Base-by-base conservation (phyloP, 2,888 invertebrate species). In the Caenorhabditis virilis region DNA sequence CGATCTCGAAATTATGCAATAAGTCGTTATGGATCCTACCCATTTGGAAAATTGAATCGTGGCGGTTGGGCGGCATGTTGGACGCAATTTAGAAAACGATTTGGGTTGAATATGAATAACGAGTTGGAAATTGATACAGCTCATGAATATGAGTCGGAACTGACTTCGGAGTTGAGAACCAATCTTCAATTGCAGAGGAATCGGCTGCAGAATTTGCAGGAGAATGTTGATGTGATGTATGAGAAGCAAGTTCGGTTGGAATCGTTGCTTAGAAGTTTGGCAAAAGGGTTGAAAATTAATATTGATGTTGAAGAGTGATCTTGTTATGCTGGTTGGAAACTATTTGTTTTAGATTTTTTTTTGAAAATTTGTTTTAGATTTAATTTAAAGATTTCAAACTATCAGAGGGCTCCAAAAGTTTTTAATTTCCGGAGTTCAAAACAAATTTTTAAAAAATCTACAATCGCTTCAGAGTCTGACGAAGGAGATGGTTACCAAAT, bases 181-280 rank as follows among this genome's bases (percentile, higher is more conserved):
- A 61, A 54, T 20, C 48, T 70, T 2, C 49, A 49, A 25, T 18
- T 50, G 2, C 73, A 73, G 41, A 27, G 47, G 20, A 55, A 50
- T 16, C 62, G 41, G 23, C 38, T 73, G 2, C 38, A 62, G 23
- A 61, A 46, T n/a, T 41, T 73, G 2, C 73, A 73, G 38, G 55
- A 54, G 7, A 73, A 73, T 42, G 39, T 73, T 22, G 73, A 73
- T 46, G 50, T 67, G 7, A 61, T 73, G 57, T 70, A 68, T 45
- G 70, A 68, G 35, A 73, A 70, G 38, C 69, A 73, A 25, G 38
- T 68, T 20, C 50, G 63, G n/a, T 35, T 70, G 16, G 69, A 72
- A 43, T 38, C 55, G 1, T 11, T 65, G 33, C 48, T 65, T 27
- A 47, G 23, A 15, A 52, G 23, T 23, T 39, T 65, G 18, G 65